Percentiles rank a stretch among this genome's conserved stretches.
Conservation (phyloP, 2,113 vertebrate species). For the Corythornis madagascariensis region DNA sequence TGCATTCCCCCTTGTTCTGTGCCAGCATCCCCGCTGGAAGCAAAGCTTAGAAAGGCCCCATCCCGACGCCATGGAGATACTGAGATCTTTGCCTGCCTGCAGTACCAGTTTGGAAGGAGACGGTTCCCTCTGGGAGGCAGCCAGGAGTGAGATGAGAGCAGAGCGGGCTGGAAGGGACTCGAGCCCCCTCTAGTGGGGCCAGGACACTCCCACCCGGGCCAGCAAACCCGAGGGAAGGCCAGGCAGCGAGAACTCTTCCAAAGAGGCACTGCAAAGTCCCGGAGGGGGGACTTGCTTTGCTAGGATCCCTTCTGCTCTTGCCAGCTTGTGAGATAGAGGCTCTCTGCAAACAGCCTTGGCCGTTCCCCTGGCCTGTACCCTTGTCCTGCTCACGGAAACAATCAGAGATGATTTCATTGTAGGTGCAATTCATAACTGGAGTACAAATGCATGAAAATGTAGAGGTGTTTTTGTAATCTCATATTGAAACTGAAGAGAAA, state of each 20-base stretch:
- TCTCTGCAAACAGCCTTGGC: neutral
- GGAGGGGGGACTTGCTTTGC: neutral
- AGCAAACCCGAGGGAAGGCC: accelerated
- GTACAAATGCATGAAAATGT: neutral
- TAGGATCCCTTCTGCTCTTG: neutral
- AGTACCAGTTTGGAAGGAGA: accelerated
- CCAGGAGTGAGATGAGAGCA: neutral
- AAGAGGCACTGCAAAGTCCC: neutral
- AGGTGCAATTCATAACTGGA: accelerated
- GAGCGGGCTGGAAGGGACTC: neutral
- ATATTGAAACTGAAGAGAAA: neutral
- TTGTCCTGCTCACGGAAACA: neutral
- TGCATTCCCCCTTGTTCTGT: accelerated
- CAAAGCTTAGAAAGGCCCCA: neutral
- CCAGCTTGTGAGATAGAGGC: neutral
- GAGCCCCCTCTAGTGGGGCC: neutral
- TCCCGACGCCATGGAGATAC: accelerated
- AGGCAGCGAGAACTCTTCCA: neutral
- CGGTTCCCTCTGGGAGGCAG: accelerated
- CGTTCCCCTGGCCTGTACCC: neutral
- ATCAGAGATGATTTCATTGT: neutral
- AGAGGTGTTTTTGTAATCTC: neutral
- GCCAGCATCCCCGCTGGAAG: neutral
- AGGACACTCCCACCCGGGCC: accelerated
- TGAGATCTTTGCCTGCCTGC: neutral